A percentile compares a stretch with the other conserved stretches of the same genome.
These are phyloP conservation scores for Gymnarchus niloticus DNA, from an alignment of 2,113 vertebrate species.

Conservation along the genomic window DNA sequence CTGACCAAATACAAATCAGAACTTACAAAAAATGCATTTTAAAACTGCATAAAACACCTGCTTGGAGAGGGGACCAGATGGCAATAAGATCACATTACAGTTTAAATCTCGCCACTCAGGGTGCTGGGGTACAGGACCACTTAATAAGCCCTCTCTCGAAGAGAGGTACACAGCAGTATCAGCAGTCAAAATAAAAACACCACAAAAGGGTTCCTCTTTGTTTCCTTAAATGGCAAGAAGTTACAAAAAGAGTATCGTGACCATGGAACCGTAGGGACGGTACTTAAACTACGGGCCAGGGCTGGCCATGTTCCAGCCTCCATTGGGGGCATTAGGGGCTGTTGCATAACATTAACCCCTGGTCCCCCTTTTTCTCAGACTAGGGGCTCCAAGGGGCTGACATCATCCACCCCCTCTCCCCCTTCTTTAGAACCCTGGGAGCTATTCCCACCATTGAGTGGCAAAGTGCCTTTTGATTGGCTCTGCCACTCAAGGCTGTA, in stretches of 20 bases:
- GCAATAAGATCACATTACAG: not conserved
- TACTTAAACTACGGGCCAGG: slow-evolving; percentile 23
- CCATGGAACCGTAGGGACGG: not conserved
- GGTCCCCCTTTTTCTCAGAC: slow-evolving; percentile 59
- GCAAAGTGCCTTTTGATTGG: slow-evolving; percentile 50
- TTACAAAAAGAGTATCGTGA: not conserved
- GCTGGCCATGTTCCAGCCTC: slow-evolving; percentile 55
- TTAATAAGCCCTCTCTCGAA: not conserved
- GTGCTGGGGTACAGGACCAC: not conserved
- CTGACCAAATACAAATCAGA: not conserved
- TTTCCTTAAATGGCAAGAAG: slow-evolving; percentile 2
- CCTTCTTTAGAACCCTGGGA: slow-evolving; percentile 38
- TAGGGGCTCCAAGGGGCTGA: slow-evolving; percentile 41
- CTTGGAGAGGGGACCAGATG: not conserved
- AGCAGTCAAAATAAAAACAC: slow-evolving; percentile 9
- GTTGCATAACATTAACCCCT: slow-evolving; percentile 75
- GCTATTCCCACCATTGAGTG: slow-evolving; percentile 51
- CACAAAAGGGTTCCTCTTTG: not conserved
- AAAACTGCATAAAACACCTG: not conserved
- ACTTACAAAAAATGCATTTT: too few species aligned
- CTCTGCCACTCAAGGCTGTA: slow-evolving; percentile 46
- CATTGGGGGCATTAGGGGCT: slow-evolving; percentile 55
- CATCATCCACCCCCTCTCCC: slow-evolving; percentile 39
- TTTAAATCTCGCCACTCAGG: not conserved
- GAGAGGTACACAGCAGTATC: not conserved